Percentiles rank a stretch among this genome's conserved stretches.
Evolutionary conservation across 2,888 invertebrate genomes (phyloP).

Genomic region (Lydus trimaculatus): DNA sequence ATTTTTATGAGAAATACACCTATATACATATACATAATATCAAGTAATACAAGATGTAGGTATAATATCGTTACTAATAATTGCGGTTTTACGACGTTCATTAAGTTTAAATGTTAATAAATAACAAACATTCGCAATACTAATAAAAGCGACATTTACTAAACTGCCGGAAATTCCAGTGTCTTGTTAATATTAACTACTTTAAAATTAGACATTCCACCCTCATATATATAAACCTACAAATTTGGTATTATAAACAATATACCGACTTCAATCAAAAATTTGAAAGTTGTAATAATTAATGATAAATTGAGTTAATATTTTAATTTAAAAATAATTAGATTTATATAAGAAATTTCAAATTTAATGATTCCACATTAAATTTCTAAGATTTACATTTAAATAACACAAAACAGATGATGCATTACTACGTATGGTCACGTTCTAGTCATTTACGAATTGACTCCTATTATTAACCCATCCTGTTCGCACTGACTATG

Average conservation of each 20-base stretch:
- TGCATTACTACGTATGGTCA: slow-evolving; percentile 13
- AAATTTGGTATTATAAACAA: not conserved
- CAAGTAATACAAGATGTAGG: not conserved
- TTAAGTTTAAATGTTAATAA: slow-evolving; percentile 2
- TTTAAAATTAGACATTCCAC: slow-evolving; percentile 8
- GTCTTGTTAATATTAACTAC: slow-evolving; percentile 10
- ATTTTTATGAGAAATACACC: not conserved
- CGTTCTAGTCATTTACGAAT: slow-evolving; percentile 27
- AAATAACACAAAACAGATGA: not conserved
- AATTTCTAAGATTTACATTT: slow-evolving; percentile 8
- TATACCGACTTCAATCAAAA: too few relatives aligned
- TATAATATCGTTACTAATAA: not conserved
- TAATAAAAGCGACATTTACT: slow-evolving; percentile 8
- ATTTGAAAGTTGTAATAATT: too few relatives aligned
- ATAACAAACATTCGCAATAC: slow-evolving; percentile 7
- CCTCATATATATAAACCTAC: not conserved
- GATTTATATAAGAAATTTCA: not conserved
- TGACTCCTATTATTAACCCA: slow-evolving; percentile 28
- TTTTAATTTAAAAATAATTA: not conserved
- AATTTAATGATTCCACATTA: not conserved
- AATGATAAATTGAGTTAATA: too few relatives aligned
- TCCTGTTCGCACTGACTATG: slow-evolving; percentile 24
- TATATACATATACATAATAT: too few relatives aligned
- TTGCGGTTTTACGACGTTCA: not conserved
- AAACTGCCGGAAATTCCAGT: slow-evolving; percentile 7